phyloP scores from a whole-genome alignment of 2,113 vertebrate genomes.

The Hoplias malabaricus region DNA sequence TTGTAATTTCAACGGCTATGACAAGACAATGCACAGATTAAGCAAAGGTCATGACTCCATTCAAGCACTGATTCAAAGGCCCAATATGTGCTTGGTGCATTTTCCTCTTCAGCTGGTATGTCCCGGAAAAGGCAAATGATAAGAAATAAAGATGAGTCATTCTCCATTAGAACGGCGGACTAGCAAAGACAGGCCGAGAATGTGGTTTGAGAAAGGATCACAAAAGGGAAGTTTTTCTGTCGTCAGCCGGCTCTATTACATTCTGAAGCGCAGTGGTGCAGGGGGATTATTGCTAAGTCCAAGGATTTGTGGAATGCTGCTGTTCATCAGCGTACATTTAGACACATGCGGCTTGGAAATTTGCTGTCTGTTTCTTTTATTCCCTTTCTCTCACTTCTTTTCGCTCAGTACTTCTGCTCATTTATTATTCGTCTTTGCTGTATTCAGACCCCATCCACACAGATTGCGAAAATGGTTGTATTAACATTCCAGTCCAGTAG shows the following conservation, averaged over 20 bases:
- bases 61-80: too few species aligned
- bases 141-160: conserved; percentile 53
- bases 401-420: too few species aligned
- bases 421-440: too few species aligned
- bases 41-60: too few species aligned
- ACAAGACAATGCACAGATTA: too few species aligned
- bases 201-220: conserved; percentile 37
- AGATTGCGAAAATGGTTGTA: too few species aligned
- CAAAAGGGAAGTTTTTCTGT: conserved; percentile 42
- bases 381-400: not conserved
- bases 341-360: not conserved
- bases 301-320: conserved; percentile 57
- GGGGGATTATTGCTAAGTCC: conserved; percentile 64
- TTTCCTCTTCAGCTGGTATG: too few species aligned
- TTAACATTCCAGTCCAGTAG: too few species aligned
- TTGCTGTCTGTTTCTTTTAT: not conserved
- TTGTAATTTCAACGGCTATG: too few species aligned
- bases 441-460: too few species aligned
- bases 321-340: conserved; percentile 57
- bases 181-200: conserved; percentile 30
- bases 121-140: not conserved
- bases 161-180: conserved; percentile 22
- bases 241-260: conserved; percentile 44
- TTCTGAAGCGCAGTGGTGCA: conserved; percentile 59
- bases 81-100: too few species aligned